Conservation (phyloP, 2,113 vertebrate genomes). For the Geococcyx californianus region DNA sequence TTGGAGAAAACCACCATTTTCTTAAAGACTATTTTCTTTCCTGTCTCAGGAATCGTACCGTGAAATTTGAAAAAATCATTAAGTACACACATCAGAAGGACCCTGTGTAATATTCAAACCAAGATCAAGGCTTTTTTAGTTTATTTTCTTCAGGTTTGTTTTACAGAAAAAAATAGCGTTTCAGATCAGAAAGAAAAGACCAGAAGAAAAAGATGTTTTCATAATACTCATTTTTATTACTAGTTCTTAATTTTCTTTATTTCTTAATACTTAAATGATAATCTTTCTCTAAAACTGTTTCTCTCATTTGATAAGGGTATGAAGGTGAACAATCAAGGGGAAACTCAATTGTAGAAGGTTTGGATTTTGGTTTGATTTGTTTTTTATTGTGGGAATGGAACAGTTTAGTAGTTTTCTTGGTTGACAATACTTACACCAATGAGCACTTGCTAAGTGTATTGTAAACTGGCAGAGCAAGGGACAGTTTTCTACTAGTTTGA, state of each 20-base stretch:
- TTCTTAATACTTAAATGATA: neutral
- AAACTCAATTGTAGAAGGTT: neutral
- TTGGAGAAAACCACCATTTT: neutral
- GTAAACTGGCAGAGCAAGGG: neutral
- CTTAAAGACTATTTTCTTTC: neutral
- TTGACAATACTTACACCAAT: neutral
- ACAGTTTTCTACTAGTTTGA: neutral
- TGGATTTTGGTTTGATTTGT: fast-evolving
- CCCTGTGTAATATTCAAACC: neutral
- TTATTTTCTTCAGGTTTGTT: neutral
- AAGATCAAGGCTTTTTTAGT: neutral
- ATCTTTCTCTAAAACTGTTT: neutral
- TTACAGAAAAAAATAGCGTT: neutral
- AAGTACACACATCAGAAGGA: neutral
- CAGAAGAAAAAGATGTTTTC: neutral
- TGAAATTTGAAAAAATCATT: neutral
- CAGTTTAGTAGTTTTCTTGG: neutral
- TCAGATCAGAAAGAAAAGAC: neutral
- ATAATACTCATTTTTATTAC: neutral
- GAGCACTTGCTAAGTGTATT: neutral
- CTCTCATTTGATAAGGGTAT: neutral
- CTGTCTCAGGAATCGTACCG: neutral
- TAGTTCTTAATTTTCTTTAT: neutral
- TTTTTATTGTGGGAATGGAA: neutral
- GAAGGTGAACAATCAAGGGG: neutral